Percentiles rank a stretch among this genome's conserved stretches.
Evolutionary conservation across 2,113 vertebrate species (phyloP).

Genomic region (Aplodontia rufa): DNA sequence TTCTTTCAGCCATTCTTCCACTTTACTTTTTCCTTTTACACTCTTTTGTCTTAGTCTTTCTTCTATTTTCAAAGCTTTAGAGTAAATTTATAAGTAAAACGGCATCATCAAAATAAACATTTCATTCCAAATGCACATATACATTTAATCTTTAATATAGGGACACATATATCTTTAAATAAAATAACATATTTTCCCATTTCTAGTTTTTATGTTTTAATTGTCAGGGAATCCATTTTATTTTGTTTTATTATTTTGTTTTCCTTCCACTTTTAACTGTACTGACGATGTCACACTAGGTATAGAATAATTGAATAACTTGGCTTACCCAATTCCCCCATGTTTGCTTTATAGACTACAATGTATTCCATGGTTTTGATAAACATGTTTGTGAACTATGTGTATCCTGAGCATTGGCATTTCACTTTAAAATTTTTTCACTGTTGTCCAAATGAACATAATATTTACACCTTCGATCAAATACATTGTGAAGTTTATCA

Average conservation of each 20-base stretch:
- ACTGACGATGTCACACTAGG: background rate
- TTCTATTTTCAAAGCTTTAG: background rate
- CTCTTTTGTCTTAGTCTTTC: background rate
- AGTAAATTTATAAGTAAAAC: background rate
- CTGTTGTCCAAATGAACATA: constrained; percentile 20
- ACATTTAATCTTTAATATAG: background rate
- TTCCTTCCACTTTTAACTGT: background rate
- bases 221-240: accelerated
- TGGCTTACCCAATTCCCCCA: background rate
- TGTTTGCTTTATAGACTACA: background rate
- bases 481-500: constrained; percentile 46
- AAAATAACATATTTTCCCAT: background rate
- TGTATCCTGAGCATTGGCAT: background rate
- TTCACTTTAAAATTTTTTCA: background rate
- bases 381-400: background rate
- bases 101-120: background rate
- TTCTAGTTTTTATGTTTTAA: background rate
- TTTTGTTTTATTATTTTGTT: background rate
- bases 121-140: background rate
- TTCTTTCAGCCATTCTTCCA: background rate
- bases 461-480: constrained; percentile 56
- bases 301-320: background rate
- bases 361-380: background rate
- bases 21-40: background rate
- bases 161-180: background rate